phyloP scores from a whole-genome alignment of 2,888 invertebrate genomes.

The Xestia rhomboidea region DNA sequence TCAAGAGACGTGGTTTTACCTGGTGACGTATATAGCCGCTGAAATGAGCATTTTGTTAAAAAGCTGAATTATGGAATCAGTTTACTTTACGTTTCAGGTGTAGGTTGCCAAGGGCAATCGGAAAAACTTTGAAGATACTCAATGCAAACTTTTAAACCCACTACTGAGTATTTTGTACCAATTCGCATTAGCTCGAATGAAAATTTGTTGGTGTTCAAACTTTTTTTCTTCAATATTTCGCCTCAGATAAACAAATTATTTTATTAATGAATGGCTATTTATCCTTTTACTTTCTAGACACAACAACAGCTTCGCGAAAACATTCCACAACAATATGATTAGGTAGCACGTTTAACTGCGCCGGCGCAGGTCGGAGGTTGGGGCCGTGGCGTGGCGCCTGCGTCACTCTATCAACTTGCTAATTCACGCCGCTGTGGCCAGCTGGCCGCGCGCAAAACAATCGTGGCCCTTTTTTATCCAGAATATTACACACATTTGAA shows the following conservation, averaged over 20 bases:
- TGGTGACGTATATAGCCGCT: background rate
- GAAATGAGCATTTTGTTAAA: slow-evolving; percentile 8
- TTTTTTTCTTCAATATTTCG: background rate
- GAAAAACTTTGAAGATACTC: background rate
- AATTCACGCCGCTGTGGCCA: slow-evolving; percentile 73
- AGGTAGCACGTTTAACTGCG: slow-evolving; percentile 55
- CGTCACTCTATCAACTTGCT: slow-evolving; percentile 75
- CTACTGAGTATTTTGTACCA: background rate
- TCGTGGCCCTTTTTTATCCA: slow-evolving; percentile 59
- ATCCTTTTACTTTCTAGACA: slow-evolving; percentile 34
- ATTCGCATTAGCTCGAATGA: background rate
- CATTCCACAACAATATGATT: slow-evolving; percentile 49
- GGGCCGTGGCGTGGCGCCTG: slow-evolving; percentile 58
- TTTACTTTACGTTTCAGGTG: background rate
- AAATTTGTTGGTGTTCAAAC: background rate
- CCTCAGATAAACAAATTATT: background rate
- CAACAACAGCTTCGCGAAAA: slow-evolving; percentile 42
- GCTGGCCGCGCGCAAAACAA: slow-evolving; percentile 74
- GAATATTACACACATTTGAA: slow-evolving; percentile 64
- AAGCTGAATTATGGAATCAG: background rate
- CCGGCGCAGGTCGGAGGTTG: slow-evolving; percentile 76
- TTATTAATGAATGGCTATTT: slow-evolving; percentile 3
- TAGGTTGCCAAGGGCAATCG: background rate
- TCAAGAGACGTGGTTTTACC: background rate
- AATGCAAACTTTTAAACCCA: background rate